phyloP scores from a whole-genome alignment of 1,140 invertebrate species.

The Diprion similis region DNA sequence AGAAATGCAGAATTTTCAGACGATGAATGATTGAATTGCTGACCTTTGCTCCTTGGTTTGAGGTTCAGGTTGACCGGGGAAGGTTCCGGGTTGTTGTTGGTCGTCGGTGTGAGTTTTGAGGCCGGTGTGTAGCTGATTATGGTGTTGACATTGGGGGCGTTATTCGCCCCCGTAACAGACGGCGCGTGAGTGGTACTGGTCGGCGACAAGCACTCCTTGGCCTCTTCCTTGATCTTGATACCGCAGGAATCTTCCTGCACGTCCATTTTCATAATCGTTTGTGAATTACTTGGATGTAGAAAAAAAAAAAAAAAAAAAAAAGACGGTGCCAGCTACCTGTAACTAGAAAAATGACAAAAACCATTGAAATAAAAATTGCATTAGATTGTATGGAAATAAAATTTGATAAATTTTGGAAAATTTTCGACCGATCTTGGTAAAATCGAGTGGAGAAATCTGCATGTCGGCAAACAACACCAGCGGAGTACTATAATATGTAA shows the following conservation, averaged over 20 bases:
- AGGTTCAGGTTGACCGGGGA: constrained; percentile 45
- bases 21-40: constrained; percentile 16
- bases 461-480: no score
- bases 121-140: constrained; percentile 15
- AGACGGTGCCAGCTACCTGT: not conserved
- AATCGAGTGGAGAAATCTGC: no score
- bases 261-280: constrained; percentile 54
- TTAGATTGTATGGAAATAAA: no score
- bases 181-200: constrained; percentile 27
- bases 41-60: constrained; percentile 47
- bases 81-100: constrained; percentile 33
- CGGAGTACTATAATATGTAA: no score
- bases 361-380: no score
- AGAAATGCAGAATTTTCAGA: no score
- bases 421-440: no score
- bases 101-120: constrained; percentile 22
- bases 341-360: no score
- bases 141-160: constrained; percentile 8
- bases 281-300: not conserved
- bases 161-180: constrained; percentile 22
- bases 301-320: not conserved
- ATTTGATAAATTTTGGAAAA: no score
- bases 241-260: constrained; percentile 38
- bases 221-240: constrained; percentile 59
- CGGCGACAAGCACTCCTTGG: constrained; percentile 45